Conservation (phyloP, 2,888 invertebrate genomes). For the Drosophila macrospina region DNA sequence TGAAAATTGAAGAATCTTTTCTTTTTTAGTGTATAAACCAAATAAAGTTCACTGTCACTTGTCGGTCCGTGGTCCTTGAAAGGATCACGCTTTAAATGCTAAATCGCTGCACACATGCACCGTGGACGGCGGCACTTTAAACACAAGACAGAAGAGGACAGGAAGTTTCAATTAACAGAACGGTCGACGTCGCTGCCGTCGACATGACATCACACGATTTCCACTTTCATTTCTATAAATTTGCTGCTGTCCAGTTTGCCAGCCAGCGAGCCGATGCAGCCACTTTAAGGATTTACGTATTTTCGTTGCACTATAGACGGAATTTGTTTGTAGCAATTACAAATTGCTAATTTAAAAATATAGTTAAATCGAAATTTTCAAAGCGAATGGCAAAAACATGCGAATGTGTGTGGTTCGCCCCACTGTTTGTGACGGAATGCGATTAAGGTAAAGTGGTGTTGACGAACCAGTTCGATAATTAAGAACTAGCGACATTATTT, state of each 20-base stretch:
- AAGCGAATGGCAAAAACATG: constrained; percentile 69
- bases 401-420: constrained; percentile 33
- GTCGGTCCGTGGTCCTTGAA: constrained; percentile 35
- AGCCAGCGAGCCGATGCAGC: constrained; percentile 26
- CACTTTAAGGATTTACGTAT: constrained; percentile 44
- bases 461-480: too few relatives aligned
- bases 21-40: constrained; percentile 16
- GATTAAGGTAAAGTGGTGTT: constrained; percentile 3
- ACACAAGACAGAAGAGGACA: constrained; percentile 48
- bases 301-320: constrained; percentile 71
- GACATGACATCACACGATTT: constrained; percentile 73
- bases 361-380: constrained; percentile 52
- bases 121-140: constrained; percentile 30
- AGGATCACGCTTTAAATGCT: constrained; percentile 40
- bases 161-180: constrained; percentile 78
- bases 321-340: constrained; percentile 48
- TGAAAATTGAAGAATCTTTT: constrained; percentile 54
- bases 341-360: constrained; percentile 50
- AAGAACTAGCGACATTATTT: too few relatives aligned
- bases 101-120: constrained; percentile 25
- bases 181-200: constrained; percentile 61
- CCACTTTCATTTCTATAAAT: constrained; percentile 64
- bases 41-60: constrained; percentile 42
- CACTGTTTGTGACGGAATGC: constrained; percentile 73
- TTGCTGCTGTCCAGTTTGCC: constrained; percentile 44